phyloP scores from a whole-genome alignment of 2,113 vertebrate genomes.

The Indri indri region DNA sequence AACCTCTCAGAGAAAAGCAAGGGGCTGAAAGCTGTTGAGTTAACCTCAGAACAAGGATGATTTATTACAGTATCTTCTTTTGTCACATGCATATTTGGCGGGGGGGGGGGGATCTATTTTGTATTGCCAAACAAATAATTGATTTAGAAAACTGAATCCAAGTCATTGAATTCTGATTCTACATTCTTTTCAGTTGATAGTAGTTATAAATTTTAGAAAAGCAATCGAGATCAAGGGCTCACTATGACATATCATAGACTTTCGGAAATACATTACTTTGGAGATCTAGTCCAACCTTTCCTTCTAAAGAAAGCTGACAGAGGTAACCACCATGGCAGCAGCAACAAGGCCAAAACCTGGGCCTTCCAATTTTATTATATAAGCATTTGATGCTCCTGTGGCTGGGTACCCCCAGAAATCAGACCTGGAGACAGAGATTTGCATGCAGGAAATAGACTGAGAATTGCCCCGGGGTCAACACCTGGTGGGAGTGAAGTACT shows the following conservation, averaged over 20 bases:
- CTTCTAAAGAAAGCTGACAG: not conserved
- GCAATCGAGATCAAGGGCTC: not conserved
- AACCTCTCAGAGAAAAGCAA: not conserved
- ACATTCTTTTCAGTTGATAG: not conserved
- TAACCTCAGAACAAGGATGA: not conserved
- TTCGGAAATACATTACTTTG: not conserved
- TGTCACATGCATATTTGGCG: not conserved
- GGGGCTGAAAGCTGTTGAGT: not conserved
- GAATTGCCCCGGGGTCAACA: not conserved
- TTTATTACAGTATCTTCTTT: not conserved
- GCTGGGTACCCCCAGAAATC: not conserved
- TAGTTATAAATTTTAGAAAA: slow-evolving; percentile 18
- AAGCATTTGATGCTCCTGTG: not conserved
- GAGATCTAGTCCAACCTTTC: not conserved
- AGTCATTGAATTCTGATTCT: slow-evolving; percentile 1
- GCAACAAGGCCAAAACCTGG: not conserved
- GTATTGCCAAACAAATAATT: not conserved
- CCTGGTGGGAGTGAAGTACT: not conserved
- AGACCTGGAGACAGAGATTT: not conserved
- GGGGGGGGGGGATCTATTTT: not conserved
- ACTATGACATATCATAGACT: not conserved
- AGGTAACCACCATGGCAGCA: not conserved
- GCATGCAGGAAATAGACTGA: not conserved
- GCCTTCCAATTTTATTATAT: not conserved
- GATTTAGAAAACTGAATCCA: not conserved